Percentiles rank a stretch among this genome's conserved stretches.
Evolutionary conservation across 2,888 invertebrate genomes (phyloP).

Genomic region (Polydrusus tereticollis): DNA sequence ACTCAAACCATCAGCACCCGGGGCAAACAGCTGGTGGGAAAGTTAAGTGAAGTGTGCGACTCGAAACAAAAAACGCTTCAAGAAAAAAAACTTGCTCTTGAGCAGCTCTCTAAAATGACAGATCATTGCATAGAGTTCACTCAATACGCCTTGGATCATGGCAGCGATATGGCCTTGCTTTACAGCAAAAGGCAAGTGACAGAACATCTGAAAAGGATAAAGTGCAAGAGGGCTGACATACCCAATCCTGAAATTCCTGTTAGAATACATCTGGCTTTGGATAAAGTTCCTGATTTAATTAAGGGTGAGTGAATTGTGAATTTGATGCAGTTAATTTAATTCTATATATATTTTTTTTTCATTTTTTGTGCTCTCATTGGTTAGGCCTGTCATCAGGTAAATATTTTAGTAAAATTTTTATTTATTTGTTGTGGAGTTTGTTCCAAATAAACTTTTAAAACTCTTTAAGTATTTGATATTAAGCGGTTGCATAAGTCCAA

Average conservation of each 20-base stretch:
- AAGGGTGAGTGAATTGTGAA: constrained; percentile 70
- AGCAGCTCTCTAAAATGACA: constrained; percentile 85
- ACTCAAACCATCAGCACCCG: constrained; percentile 87
- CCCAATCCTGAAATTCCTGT: constrained; percentile 92
- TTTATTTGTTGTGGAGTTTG: neutral
- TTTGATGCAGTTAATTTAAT: neutral
- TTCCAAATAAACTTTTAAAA: no score
- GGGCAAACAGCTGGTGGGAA: constrained; percentile 85
- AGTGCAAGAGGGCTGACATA: constrained; percentile 86
- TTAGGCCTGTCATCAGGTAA: constrained; percentile 63
- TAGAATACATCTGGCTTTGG: constrained; percentile 82
- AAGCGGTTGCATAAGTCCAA: neutral
- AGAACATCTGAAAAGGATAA: constrained; percentile 83
- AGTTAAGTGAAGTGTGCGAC: constrained; percentile 84
- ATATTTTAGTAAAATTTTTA: constrained; percentile 13
- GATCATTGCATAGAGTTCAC: constrained; percentile 92
- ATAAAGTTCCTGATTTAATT: constrained; percentile 84
- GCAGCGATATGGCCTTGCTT: constrained; percentile 87
- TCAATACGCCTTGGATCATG: constrained; percentile 81
- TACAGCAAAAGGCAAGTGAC: constrained; percentile 84
- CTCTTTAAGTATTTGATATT: no score
- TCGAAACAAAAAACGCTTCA: constrained; percentile 83
- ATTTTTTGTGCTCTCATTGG: constrained; percentile 53
- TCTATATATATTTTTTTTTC: constrained; percentile 35
- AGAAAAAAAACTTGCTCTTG: constrained; percentile 87